Evolutionary conservation across 2,113 vertebrate genomes (phyloP).

Genomic region (Cranoglanis bouderius): DNA sequence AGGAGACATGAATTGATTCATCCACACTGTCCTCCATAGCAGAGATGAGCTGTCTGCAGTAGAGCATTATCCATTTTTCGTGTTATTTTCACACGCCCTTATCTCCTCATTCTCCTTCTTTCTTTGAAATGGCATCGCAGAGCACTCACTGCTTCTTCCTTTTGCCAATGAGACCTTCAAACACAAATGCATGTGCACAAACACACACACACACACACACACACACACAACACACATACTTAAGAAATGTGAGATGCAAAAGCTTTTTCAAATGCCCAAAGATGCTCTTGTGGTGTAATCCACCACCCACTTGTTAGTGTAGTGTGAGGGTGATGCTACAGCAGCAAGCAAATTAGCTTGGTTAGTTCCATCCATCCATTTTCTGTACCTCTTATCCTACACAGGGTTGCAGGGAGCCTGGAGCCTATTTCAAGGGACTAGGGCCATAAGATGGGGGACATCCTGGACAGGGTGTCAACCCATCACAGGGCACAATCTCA

Average conservation of each 20-base stretch:
- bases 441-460: too few species aligned
- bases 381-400: too few species aligned
- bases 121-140: conserved; percentile 16
- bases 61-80: conserved; percentile 37
- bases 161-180: conserved; percentile 28
- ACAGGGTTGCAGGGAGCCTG: too few species aligned
- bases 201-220: background rate
- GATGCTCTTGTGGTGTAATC: conserved; percentile 2
- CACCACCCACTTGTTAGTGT: conserved; percentile 20
- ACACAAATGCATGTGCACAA: conserved; percentile 23
- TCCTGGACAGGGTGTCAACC: too few species aligned
- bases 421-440: too few species aligned
- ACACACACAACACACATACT: background rate
- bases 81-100: conserved; percentile 15
- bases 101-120: conserved; percentile 25
- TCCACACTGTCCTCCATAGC: conserved; percentile 9
- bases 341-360: background rate
- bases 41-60: conserved; percentile 17
- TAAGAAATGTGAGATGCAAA: background rate
- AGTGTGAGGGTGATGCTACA: background rate
- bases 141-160: conserved; percentile 30
- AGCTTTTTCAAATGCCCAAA: conserved; percentile 24
- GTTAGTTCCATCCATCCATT: too few species aligned
- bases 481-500: too few species aligned
- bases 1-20: conserved; percentile 17